These are phyloP conservation scores for Pemphredon lugubris DNA, from an alignment of 2,888 invertebrate genomes.

Conservation along the genomic window DNA sequence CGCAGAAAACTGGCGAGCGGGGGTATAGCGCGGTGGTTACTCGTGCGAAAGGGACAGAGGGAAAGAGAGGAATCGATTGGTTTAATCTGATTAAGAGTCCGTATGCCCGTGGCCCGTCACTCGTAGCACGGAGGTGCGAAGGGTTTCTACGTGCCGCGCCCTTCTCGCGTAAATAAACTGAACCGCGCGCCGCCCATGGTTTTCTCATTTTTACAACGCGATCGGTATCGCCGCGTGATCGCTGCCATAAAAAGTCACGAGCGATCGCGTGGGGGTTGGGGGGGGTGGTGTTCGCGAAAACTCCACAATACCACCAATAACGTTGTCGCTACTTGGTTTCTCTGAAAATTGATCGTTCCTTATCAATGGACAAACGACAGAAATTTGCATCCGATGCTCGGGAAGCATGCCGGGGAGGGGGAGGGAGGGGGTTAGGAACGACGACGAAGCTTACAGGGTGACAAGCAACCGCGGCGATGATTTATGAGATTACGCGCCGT, in stretches of 20 bases:
- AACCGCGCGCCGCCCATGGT: no score
- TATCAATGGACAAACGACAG: neutral
- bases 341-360: neutral
- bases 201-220: no score
- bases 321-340: neutral
- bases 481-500: constrained; percentile 43
- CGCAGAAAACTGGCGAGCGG: neutral
- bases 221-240: no score
- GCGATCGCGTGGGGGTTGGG: no score
- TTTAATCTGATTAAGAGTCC: constrained; percentile 71
- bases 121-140: constrained; percentile 43
- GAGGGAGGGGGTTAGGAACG: neutral
- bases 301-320: no score
- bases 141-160: no score
- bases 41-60: constrained; percentile 16
- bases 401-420: neutral
- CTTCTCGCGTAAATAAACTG: no score
- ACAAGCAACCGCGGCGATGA: constrained; percentile 35
- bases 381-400: neutral
- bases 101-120: constrained; percentile 38
- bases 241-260: no score
- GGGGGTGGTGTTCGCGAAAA: no score
- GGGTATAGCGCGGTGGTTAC: neutral
- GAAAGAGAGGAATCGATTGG: constrained; percentile 64
- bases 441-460: constrained; percentile 1